Evolutionary conservation across 2,888 invertebrate species (phyloP), one percentile per base, ranked within the genome.

Genomic region (Leucozona laternaria): DNA sequence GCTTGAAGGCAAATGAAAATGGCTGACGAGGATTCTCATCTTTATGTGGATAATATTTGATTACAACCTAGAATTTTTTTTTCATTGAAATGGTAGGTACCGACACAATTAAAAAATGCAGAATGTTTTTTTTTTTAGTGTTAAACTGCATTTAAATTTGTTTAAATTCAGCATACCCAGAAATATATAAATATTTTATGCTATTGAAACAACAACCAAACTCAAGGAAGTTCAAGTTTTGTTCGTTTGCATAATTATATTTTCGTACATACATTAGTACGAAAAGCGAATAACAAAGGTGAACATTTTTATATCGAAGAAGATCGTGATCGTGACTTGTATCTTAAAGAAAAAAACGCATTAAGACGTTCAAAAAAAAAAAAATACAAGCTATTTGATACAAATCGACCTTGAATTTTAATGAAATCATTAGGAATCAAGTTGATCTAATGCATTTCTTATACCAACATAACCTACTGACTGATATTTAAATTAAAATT

Each of bases 241-340:
- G 6, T 15, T 20, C 11, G 20, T 48, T 50, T 53, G 53, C 53
- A 53, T 53, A 53, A 53, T 15, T n/a, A n/a, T 28, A 25, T 25
- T 28, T 15, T 8, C 53, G 1, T n/a, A n/a, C n/a, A n/a, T n/a
- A n/a, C n/a, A n/a, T n/a, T n/a, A n/a, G n/a, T n/a, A n/a, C n/a
- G n/a, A n/a, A 53, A 25, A 15, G 22, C 11, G 2, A 22, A 48
- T 50, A 50, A 6, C 11, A 22, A 13, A 50, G 22, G 13, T 15
- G 25, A 43, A 43, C 15, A 48, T 50, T 25, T 50, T 50, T 31
- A 58, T 20, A 6, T 6, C 6, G 17, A 17, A 37, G 34, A 58
- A 58, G 58, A 20, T 58, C 58, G 58, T 58, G 58, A 58, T 58
- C 34, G 34, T 58, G 58, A 58, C 58, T 58, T 58, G 58, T 6